Percentiles rank a stretch among this genome's conserved stretches.
These are phyloP conservation scores for Zygogramma bicolorata DNA, from an alignment of 2,888 invertebrate genomes.

Conservation along the genomic window DNA sequence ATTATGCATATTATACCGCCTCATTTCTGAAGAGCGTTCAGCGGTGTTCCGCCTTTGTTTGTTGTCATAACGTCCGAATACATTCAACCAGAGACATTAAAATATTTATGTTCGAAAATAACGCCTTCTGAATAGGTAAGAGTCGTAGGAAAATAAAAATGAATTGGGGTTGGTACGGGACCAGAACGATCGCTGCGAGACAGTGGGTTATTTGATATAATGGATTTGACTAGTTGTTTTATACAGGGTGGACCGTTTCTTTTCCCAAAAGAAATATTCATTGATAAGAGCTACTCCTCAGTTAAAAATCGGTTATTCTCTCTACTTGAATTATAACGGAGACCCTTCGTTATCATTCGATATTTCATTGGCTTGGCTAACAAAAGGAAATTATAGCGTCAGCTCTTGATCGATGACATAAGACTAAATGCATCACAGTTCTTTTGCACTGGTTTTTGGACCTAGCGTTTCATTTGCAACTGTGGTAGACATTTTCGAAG, in stretches of 20 bases:
- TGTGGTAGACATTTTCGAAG: too few species aligned
- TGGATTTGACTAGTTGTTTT: slow-evolving; percentile 29
- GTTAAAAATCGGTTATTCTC: too few species aligned
- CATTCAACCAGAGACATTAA: slow-evolving; percentile 2
- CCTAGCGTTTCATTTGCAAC: too few species aligned
- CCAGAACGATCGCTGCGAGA: slow-evolving; percentile 15
- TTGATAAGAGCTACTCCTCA: too few species aligned
- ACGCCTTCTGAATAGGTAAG: slow-evolving; percentile 33
- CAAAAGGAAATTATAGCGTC: too few species aligned
- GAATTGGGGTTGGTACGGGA: slow-evolving; percentile 21
- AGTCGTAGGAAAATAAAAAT: slow-evolving; percentile 27
- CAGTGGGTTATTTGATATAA: slow-evolving; percentile 31
- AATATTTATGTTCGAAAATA: slow-evolving; percentile 29
- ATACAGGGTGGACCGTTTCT: background rate
- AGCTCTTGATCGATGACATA: too few species aligned
- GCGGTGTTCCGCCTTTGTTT: slow-evolving; percentile 8
- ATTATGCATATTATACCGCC: slow-evolving; percentile 21
- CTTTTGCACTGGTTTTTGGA: too few species aligned
- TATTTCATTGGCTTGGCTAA: too few species aligned
- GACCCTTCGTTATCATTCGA: too few species aligned
- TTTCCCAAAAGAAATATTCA: too few species aligned
- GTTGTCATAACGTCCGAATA: slow-evolving; percentile 5
- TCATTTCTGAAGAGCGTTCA: background rate
- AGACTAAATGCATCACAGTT: too few species aligned
- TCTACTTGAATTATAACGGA: too few species aligned